phyloP scores from a whole-genome alignment of 1,140 invertebrate genomes.

The Drosophila chauvacae region DNA sequence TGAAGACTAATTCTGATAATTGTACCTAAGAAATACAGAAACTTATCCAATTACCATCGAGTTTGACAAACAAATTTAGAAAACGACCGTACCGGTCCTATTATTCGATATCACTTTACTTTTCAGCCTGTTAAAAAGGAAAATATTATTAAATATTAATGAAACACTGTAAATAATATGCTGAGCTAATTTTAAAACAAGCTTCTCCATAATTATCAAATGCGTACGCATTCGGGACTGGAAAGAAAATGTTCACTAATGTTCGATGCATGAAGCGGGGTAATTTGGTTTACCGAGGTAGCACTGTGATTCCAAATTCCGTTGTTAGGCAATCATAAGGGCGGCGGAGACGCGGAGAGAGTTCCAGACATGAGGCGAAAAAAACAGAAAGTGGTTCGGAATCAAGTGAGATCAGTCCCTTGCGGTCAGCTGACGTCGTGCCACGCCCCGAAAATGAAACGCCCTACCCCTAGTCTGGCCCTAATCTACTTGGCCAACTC shows the following conservation, averaged over 20 bases:
- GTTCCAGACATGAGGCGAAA: constrained; percentile 21
- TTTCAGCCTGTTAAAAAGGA: too few species aligned
- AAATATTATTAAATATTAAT: too few species aligned
- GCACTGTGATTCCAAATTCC: constrained; percentile 17
- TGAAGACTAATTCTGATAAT: too few species aligned
- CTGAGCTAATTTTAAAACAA: not conserved
- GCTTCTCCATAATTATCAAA: not conserved
- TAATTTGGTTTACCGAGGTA: constrained; percentile 1
- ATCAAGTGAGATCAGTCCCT: constrained; percentile 4
- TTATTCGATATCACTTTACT: too few species aligned
- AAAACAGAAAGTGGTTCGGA: constrained; percentile 27
- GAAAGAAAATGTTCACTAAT: not conserved
- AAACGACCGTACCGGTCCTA: too few species aligned
- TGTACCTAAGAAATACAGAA: too few species aligned
- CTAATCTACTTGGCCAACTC: constrained; percentile 20
- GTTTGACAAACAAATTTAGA: not conserved
- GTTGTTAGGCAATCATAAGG: constrained; percentile 14
- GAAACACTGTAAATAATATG: too few species aligned
- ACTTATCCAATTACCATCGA: too few species aligned
- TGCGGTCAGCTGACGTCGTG: constrained; percentile 30
- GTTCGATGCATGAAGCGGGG: not conserved
- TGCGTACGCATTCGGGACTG: not conserved
- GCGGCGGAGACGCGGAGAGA: constrained; percentile 15
- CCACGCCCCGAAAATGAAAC: constrained; percentile 27
- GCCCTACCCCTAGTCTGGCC: constrained; percentile 8